Base-by-base conservation (phyloP, 35 echinoderm and acorn worm species). In the Hemicentrotus pulcherrimus region DNA sequence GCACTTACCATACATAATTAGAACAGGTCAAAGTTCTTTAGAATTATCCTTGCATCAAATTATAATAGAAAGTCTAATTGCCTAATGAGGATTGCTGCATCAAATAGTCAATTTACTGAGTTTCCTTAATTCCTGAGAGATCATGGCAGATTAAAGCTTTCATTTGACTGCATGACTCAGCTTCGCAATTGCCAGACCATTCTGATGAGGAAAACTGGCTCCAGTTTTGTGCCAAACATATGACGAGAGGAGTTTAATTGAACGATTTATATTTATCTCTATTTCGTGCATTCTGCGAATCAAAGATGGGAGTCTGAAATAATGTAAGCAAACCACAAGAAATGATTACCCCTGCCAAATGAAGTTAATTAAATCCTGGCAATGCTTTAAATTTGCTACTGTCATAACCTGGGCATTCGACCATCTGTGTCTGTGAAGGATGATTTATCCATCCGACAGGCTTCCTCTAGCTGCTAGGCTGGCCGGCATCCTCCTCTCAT, bases 391-490 rank as follows among this genome's bases (percentile, higher is more conserved):
- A 93, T 93, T 58, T 93, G 48, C 46, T 47, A 93, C 65, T 41
- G 91, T 93, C 91, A 58, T 93, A 93, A 93, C 30, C 91, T 12
- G 46, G 91, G 30, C 28, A 58, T 58, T 93, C 19, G 46, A 31
- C 91, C 91, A 93, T 93, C 91, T 93, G 91, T 93, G 32, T 58
- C 46, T 31, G 47, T 93, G 91, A 93, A 6, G 24, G 91, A 58
- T 93, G 46, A 93, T 93, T 50, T 93, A 93, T 93, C 46, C n/a
- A 93, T 93, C 46, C n/a, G 91, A 93, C 91, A 93, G 32, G 32
- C 48, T 45, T 93, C 3, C 11, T 18, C 65, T 28, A 8, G 19
- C 24, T 41, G 35, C 35, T 41, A 0, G 35, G 35, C 35, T 3
- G 35, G 35, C 35, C 35, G 35, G 35, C 65, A 78, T 22, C 65